Percentiles rank a stretch among this genome's conserved stretches.
phyloP scores from a whole-genome alignment of 2,797 vertebrate species.

The Protosalanx chinensis region DNA sequence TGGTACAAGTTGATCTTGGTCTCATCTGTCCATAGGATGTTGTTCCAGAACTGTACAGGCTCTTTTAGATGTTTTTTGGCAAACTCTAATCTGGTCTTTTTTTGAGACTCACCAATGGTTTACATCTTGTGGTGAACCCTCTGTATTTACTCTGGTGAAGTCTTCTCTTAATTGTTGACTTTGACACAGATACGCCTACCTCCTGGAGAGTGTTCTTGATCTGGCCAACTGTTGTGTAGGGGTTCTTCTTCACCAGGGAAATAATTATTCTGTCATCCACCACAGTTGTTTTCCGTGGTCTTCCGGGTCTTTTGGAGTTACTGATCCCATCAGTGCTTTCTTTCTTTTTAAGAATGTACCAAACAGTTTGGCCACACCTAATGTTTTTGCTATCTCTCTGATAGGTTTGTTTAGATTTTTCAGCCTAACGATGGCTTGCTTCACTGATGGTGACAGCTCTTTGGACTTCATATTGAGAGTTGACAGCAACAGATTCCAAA shows the following conservation, averaged over 20 bases:
- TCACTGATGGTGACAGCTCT: too few species aligned
- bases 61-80: too few species aligned
- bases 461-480: too few species aligned
- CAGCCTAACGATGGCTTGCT: too few species aligned
- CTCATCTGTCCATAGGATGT: too few species aligned
- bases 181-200: constrained; percentile 25
- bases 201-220: constrained; percentile 43
- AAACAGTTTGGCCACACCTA: constrained; percentile 34
- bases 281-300: constrained; percentile 38
- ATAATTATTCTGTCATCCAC: constrained; percentile 33
- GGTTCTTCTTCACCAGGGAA: constrained; percentile 10
- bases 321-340: constrained; percentile 20
- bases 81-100: too few species aligned
- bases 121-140: too few species aligned
- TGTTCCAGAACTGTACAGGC: too few species aligned
- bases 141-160: too few species aligned
- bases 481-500: too few species aligned
- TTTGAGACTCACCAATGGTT: not conserved
- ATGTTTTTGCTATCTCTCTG: constrained; percentile 34
- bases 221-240: constrained; percentile 44
- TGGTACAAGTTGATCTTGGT: too few species aligned
- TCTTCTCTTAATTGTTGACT: not conserved
- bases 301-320: constrained; percentile 33
- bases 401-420: constrained; percentile 19
- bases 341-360: constrained; percentile 31